Evolutionary conservation across 2,113 vertebrate genomes (phyloP).

Genomic region (Dendrocopos noguchii): DNA sequence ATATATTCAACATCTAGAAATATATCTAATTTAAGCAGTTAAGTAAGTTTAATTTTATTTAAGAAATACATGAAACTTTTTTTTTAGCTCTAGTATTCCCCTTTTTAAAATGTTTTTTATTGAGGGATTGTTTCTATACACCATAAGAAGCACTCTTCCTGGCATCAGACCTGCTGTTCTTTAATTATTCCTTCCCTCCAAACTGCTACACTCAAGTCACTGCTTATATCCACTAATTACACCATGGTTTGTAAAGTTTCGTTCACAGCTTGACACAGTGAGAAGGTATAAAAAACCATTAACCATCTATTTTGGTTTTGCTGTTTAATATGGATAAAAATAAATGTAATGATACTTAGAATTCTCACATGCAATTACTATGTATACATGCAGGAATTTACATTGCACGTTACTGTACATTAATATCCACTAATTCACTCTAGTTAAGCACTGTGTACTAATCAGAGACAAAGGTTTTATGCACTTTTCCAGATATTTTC

Average conservation of each 20-base stretch:
- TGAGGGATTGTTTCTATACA: background rate
- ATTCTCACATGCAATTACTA: background rate
- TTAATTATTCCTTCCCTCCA: background rate
- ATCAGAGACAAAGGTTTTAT: background rate
- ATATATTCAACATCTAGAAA: background rate
- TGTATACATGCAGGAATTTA: background rate
- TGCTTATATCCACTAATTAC: background rate
- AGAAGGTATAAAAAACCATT: background rate
- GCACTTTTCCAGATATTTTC: background rate
- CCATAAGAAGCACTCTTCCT: background rate
- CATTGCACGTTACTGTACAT: background rate
- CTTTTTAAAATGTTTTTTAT: background rate
- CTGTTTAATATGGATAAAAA: background rate
- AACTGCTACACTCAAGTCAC: background rate
- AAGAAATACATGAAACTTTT: background rate
- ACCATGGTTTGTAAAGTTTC: background rate
- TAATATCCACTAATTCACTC: background rate
- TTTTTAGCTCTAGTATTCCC: background rate
- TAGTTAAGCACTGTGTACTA: background rate
- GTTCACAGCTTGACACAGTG: background rate
- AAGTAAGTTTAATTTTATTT: background rate
- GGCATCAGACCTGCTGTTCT: background rate
- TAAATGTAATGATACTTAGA: background rate
- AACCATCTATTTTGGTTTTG: background rate
- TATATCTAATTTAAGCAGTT: background rate